Conservation (phyloP, 2,113 vertebrate species). For the Oncorhynchus tshawytscha region DNA sequence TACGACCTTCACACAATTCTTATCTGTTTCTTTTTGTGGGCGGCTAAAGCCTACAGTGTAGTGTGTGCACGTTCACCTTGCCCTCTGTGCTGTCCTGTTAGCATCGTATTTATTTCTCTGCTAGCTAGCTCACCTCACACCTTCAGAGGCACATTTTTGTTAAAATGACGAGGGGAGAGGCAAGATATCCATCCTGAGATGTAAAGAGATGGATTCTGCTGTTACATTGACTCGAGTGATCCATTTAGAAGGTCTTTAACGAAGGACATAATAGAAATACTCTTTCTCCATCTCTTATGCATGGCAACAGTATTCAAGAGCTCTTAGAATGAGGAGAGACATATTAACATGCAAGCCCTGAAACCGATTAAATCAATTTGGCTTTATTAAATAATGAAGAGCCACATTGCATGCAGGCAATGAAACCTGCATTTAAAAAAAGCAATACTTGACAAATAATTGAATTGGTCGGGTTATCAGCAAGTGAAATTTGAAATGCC, state of each 20-base stretch:
- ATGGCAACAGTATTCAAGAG: background rate
- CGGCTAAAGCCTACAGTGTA: background rate
- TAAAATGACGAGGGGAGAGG: background rate
- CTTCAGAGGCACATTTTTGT: conserved; percentile 17
- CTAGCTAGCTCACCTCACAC: conserved; percentile 4
- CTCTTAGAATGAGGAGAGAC: conserved; percentile 1
- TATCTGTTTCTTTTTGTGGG: conserved; percentile 36
- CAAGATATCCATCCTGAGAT: background rate
- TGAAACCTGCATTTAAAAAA: conserved; percentile 18
- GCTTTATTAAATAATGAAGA: conserved; percentile 38
- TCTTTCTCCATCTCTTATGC: background rate
- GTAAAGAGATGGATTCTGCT: background rate
- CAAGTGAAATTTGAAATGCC: background rate
- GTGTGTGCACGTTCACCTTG: conserved; percentile 8
- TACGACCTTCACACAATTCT: conserved; percentile 71
- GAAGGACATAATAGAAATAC: no score
- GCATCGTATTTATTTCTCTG: conserved; percentile 25
- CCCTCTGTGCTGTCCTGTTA: conserved; percentile 21
- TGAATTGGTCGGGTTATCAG: conserved; percentile 20
- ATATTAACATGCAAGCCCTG: conserved; percentile 14
- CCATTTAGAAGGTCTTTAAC: no score
- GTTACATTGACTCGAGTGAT: background rate
- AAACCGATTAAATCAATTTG: conserved; percentile 23
- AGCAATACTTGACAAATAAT: conserved; percentile 33
- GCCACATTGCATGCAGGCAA: background rate